Evolutionary conservation across 2,797 vertebrate species (phyloP).

Genomic region (Hafferia zeledoni): DNA sequence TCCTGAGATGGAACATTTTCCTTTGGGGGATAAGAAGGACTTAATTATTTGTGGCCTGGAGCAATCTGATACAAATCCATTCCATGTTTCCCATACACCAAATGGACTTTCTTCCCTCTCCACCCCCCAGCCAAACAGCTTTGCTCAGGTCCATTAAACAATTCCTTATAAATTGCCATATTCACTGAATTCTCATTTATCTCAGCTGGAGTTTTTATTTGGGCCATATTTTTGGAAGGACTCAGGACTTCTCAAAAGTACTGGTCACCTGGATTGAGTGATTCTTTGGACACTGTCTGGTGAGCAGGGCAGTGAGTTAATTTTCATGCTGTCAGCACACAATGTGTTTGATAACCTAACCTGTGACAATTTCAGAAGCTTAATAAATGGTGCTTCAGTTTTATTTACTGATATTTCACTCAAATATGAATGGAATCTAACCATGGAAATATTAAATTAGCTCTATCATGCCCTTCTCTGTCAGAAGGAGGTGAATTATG

Average conservation of each 20-base stretch:
- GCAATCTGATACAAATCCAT: not conserved
- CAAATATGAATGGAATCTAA: constrained; percentile 65
- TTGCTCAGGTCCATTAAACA: not conserved
- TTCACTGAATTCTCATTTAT: not conserved
- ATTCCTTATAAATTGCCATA: not conserved
- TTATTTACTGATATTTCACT: constrained; percentile 75
- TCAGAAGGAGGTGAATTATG: constrained; percentile 67
- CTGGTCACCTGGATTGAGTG: not conserved
- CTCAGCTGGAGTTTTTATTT: not conserved
- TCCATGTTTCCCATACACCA: not conserved
- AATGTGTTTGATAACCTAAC: constrained; percentile 65
- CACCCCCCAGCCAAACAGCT: not conserved
- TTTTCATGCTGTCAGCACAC: constrained; percentile 50
- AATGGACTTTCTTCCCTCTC: not conserved
- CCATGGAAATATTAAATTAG: constrained; percentile 65
- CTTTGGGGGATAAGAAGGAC: not conserved
- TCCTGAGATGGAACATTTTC: not conserved
- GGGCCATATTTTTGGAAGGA: constrained; percentile 25
- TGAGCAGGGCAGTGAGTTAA: constrained; percentile 53
- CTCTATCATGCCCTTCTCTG: constrained; percentile 71
- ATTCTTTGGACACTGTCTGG: constrained; percentile 15
- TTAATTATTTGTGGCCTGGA: not conserved
- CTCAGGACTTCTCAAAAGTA: not conserved
- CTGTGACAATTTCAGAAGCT: constrained; percentile 66
- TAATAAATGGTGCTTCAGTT: constrained; percentile 71